phyloP scores from a whole-genome alignment of 1,140 invertebrate species.

The Macrocentrus cingulum region DNA sequence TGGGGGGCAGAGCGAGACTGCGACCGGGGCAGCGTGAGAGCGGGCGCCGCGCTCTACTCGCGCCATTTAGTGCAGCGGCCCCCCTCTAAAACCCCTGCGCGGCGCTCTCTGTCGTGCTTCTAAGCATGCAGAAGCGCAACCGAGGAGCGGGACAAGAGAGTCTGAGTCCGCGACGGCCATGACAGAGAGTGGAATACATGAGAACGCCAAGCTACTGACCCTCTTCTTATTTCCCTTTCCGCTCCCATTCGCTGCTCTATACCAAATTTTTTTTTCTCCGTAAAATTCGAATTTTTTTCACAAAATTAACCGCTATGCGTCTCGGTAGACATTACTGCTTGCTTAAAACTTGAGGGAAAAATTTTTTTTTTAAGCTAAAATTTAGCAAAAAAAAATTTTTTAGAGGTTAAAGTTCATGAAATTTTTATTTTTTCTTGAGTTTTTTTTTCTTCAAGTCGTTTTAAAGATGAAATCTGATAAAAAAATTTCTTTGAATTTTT shows the following conservation, averaged over 20 bases:
- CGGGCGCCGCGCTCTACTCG: slow-evolving; percentile 43
- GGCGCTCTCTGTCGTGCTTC: slow-evolving; percentile 14
- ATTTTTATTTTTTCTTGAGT: too few relatives aligned
- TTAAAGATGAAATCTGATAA: too few relatives aligned
- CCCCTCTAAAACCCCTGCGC: slow-evolving; percentile 28
- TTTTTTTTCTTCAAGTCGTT: too few relatives aligned
- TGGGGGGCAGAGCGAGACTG: slow-evolving; percentile 23
- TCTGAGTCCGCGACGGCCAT: slow-evolving; percentile 51
- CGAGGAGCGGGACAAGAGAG: slow-evolving; percentile 36
- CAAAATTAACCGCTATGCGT: not conserved
- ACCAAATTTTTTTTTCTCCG: not conserved
- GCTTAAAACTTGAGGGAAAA: too few relatives aligned
- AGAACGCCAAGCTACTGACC: slow-evolving; percentile 55
- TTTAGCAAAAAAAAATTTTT: too few relatives aligned
- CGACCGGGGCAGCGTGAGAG: slow-evolving; percentile 47
- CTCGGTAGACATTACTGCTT: too few relatives aligned
- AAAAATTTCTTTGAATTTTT: too few relatives aligned
- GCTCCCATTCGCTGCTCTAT: not conserved
- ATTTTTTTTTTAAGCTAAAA: too few relatives aligned
- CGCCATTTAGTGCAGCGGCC: slow-evolving; percentile 53
- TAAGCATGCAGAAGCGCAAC: slow-evolving; percentile 27
- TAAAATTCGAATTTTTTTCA: not conserved
- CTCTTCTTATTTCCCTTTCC: slow-evolving; percentile 26
- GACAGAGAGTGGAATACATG: slow-evolving; percentile 56
- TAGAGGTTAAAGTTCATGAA: too few relatives aligned